phyloP scores from a whole-genome alignment of 2,888 invertebrate genomes.

The Amblyteles armatorius region DNA sequence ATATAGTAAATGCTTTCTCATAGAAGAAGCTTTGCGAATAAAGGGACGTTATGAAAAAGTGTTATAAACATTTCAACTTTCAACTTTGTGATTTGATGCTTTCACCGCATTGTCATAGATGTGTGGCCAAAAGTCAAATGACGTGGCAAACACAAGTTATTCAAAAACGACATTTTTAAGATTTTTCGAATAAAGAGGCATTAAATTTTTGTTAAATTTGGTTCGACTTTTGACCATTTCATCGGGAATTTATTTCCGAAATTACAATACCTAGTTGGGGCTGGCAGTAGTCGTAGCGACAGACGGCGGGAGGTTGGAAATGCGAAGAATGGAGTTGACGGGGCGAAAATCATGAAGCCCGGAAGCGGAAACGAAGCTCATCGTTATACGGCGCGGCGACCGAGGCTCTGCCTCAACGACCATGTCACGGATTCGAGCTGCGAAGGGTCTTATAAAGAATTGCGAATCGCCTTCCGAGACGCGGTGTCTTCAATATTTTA shows the following conservation, averaged over 20 bases:
- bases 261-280: not conserved
- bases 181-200: not conserved
- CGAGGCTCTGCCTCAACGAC: constrained; percentile 25
- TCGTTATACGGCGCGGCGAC: constrained; percentile 72
- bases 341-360: constrained; percentile 79
- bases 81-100: too few species aligned
- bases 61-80: too few species aligned
- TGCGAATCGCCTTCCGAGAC: constrained; percentile 24
- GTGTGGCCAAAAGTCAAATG: not conserved
- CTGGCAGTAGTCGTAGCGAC: not conserved
- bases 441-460: constrained; percentile 53
- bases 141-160: not conserved
- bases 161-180: not conserved
- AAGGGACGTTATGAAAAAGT: too few species aligned
- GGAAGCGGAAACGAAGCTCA: constrained; percentile 81
- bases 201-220: too few species aligned
- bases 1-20: too few species aligned
- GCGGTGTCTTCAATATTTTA: constrained; percentile 18
- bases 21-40: too few species aligned
- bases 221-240: not conserved
- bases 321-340: constrained; percentile 79
- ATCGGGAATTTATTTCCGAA: not conserved
- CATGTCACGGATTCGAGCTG: constrained; percentile 25
- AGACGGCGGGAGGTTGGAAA: constrained; percentile 35
- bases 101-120: too few species aligned